Percentiles rank a stretch among this genome's conserved stretches.
Evolutionary conservation across 2,113 vertebrate genomes (phyloP).

Genomic region (Lynx canadensis): DNA sequence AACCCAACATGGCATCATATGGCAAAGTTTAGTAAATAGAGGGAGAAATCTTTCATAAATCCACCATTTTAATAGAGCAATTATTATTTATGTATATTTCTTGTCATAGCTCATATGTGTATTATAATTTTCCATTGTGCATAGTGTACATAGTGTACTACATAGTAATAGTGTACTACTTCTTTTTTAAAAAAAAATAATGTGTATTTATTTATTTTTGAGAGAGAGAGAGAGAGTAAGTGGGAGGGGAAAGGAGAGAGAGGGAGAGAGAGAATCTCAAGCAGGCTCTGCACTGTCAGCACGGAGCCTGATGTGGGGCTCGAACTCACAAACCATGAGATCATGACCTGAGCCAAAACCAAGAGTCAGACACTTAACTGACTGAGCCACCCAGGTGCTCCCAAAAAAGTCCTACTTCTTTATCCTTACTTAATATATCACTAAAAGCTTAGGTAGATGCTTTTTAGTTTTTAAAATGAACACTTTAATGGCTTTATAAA

Average conservation of each 20-base stretch:
- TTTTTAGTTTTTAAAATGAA: conserved; percentile 8
- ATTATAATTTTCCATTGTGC: conserved; percentile 16
- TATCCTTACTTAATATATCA: background rate
- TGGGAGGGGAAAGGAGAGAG: no score
- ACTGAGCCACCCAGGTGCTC: no score
- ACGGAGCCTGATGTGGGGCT: no score
- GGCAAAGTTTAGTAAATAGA: conserved; percentile 2
- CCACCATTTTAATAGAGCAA: conserved; percentile 32
- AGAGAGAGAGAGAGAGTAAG: no score
- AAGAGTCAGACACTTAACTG: no score
- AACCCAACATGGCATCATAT: background rate
- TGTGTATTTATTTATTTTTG: no score
- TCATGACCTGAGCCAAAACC: no score
- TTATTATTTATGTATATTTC: conserved; percentile 49
- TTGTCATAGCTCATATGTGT: conserved; percentile 23
- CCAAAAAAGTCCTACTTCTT: background rate
- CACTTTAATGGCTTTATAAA: conserved; percentile 49
- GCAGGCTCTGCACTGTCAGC: no score
- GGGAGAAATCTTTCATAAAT: conserved; percentile 20
- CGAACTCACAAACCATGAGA: no score
- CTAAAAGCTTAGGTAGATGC: conserved; percentile 28
- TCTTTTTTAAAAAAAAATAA: no score
- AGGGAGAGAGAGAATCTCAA: no score
- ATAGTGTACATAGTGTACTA: background rate
- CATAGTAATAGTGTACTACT: no score